Conservation (phyloP, 2,888 invertebrate species). For the Podabrus alpinus region DNA sequence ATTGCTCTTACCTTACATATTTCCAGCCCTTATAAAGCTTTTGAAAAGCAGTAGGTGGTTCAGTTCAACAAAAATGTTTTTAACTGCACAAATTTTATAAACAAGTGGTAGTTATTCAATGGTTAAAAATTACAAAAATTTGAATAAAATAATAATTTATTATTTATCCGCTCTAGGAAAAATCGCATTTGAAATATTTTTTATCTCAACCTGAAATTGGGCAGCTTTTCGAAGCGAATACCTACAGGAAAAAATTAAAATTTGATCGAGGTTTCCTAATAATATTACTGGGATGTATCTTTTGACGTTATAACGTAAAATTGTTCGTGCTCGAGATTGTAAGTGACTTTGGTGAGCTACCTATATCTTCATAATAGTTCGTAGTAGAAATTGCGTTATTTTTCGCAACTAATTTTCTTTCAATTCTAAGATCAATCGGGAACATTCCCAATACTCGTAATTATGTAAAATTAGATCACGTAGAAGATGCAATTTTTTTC, state of each 20-base stretch:
- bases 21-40: neutral
- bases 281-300: neutral
- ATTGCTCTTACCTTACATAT: neutral
- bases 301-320: neutral
- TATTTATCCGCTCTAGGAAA: neutral
- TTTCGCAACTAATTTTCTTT: neutral
- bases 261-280: neutral
- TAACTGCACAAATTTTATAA: neutral
- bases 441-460: neutral
- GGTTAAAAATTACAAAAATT: neutral
- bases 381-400: neutral
- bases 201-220: neutral
- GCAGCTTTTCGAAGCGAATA: neutral
- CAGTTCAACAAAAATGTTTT: neutral
- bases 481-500: neutral
- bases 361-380: neutral
- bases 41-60: neutral
- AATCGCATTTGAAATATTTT: neutral
- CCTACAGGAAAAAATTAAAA: neutral
- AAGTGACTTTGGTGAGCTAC: neutral
- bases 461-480: neutral
- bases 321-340: neutral
- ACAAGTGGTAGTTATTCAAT: neutral
- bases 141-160: neutral
- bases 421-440: neutral